Base-by-base conservation (phyloP, 2,113 vertebrate genomes). In the Mystacornis crossleyi region DNA sequence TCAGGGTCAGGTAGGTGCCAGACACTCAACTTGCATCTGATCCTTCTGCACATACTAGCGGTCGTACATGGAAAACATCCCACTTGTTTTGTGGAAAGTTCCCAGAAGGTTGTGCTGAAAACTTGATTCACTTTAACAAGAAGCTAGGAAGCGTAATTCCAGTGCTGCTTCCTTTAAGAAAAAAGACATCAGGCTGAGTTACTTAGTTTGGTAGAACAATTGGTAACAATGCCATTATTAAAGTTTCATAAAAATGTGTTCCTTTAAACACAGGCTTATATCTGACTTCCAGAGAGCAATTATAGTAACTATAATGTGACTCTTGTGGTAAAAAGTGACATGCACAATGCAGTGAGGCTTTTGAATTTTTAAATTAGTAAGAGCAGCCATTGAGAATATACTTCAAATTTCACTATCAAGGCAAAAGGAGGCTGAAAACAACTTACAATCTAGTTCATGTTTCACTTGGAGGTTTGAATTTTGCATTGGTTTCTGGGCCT, bases 161-260 rank as follows among this genome's bases (percentile, higher is more conserved):
- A 55, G 19, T 20, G 25, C 4, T 77, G 9, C 24, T 90, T 58
- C 67, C 72, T 89, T 91, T 67, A 93, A 91, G 73, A 82, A 88
- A 71, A 72, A 80, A 43, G 43, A 66, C 51, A 81, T 54, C 47
- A 70, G 69, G 40, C 28, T 84, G 67, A 92, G 65, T 88, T 73
- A 82, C 62, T 93, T 86, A 78, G 75, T 89, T 96, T 90, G 92
- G 88, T 90, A 92, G 95, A 96, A 90, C 80, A 95, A 78, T 90
- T 71, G 96, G 92, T 90, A 94, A 89, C 86, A 86, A 86, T 84
- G 71, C 77, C 14, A 10, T 45, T 72, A 94, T 94, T 94, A 96
- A 96, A 95, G 25, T 90, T 96, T 94, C 69, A 97, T 95, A 38
- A 92, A 95, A 93, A 86, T 84, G 53, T 96, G 96, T 96, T 96